These are phyloP conservation scores for Megathymus violae DNA, from an alignment of 1,140 invertebrate species.

Conservation along the genomic window DNA sequence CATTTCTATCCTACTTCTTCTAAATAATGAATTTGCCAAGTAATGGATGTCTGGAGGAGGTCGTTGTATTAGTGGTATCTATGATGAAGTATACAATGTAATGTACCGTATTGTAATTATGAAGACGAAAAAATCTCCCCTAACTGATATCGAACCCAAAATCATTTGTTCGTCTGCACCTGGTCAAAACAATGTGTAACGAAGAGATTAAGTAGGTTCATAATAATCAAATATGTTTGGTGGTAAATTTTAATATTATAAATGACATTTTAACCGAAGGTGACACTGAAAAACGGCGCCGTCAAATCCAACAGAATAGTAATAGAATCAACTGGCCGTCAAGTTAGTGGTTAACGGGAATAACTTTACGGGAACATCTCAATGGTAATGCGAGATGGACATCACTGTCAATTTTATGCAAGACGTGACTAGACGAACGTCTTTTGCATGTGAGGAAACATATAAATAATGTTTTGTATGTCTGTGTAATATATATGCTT, in stretches of 20 bases:
- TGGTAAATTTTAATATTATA: conserved; percentile 3
- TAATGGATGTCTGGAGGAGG: no score
- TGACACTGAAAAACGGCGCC: conserved; percentile 29
- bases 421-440: conserved; percentile 54
- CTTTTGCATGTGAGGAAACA: conserved; percentile 55
- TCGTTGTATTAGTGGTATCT: no score
- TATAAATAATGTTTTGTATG: conserved; percentile 52
- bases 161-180: no score
- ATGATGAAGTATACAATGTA: no score
- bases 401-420: conserved; percentile 63
- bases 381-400: conserved; percentile 55
- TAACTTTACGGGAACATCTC: conserved; percentile 60
- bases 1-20: no score
- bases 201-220: no score
- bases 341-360: conserved; percentile 52
- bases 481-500: background rate
- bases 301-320: conserved; percentile 31
- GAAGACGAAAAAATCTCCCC: no score
- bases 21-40: no score
- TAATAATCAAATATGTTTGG: no score
- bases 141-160: no score
- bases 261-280: conserved; percentile 1
- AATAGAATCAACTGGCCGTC: conserved; percentile 49
- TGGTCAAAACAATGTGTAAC: no score
- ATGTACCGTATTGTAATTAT: no score